Evolutionary conservation across 2,113 vertebrate species (phyloP).

Genomic region (Pterocles gutturalis): DNA sequence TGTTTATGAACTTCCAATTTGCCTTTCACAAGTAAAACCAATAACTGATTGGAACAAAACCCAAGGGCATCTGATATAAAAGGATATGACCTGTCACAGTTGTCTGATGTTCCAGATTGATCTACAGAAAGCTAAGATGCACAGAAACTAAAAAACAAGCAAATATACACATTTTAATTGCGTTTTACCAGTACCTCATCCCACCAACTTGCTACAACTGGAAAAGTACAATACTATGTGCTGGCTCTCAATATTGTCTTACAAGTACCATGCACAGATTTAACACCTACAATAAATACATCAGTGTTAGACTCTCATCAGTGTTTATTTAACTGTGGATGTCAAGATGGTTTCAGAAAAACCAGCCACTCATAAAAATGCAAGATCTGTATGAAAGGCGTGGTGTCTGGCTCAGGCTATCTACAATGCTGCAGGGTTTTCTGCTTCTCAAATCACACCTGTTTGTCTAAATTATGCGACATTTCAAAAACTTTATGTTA

Average conservation of each 20-base stretch:
- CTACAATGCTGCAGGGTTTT: background rate
- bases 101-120: background rate
- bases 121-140: background rate
- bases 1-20: background rate
- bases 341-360: background rate
- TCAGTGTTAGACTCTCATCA: background rate
- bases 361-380: background rate
- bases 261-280: background rate
- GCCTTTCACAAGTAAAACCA: background rate
- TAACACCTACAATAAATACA: slow-evolving; percentile 5
- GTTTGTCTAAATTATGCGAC: background rate
- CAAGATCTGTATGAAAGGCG: background rate
- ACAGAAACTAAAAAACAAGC: background rate
- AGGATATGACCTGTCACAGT: background rate
- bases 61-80: background rate
- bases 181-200: background rate
- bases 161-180: background rate
- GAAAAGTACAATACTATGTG: background rate
- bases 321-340: background rate
- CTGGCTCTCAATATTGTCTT: background rate
- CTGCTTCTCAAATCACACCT: background rate
- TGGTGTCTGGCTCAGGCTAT: background rate
- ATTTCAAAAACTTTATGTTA: background rate
- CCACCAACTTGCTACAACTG: background rate
- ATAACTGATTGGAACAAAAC: background rate